phyloP scores from a whole-genome alignment of 2,888 invertebrate genomes.

The Apodemia hepburni region DNA sequence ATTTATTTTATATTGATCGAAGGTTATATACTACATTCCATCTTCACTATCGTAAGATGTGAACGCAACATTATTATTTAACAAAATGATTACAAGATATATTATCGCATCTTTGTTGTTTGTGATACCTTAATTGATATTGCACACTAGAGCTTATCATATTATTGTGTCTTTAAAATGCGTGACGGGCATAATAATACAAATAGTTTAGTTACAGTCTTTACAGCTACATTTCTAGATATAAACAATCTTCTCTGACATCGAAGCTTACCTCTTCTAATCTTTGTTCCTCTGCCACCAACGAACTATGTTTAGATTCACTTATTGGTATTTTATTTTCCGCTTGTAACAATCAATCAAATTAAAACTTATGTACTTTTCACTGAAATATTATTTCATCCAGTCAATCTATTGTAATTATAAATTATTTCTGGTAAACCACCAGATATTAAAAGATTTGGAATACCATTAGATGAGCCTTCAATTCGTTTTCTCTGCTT shows the following conservation, averaged over 20 bases:
- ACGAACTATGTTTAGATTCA: slow-evolving; percentile 25
- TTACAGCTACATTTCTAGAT: not conserved
- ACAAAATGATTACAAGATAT: not conserved
- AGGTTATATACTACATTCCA: not conserved
- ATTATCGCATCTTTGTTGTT: not conserved
- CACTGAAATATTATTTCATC: not conserved
- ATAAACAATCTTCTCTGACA: slow-evolving; percentile 26
- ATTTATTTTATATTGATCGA: too few species aligned
- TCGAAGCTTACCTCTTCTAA: slow-evolving; percentile 40
- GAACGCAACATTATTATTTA: not conserved
- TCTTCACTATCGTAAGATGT: not conserved
- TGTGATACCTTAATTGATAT: not conserved
- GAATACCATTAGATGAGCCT: too few species aligned
- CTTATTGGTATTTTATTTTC: not conserved
- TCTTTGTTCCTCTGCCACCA: slow-evolving; percentile 34
- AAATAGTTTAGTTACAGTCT: not conserved
- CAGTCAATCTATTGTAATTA: not conserved
- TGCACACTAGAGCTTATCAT: not conserved
- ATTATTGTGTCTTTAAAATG: too few species aligned
- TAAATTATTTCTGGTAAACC: too few species aligned
- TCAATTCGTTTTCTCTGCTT: too few species aligned
- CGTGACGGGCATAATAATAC: not conserved
- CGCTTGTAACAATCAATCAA: not conserved
- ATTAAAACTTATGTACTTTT: not conserved
- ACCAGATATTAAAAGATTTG: too few species aligned